phyloP scores from a whole-genome alignment of 2,888 invertebrate genomes.

The Myopa tessellatipennis region DNA sequence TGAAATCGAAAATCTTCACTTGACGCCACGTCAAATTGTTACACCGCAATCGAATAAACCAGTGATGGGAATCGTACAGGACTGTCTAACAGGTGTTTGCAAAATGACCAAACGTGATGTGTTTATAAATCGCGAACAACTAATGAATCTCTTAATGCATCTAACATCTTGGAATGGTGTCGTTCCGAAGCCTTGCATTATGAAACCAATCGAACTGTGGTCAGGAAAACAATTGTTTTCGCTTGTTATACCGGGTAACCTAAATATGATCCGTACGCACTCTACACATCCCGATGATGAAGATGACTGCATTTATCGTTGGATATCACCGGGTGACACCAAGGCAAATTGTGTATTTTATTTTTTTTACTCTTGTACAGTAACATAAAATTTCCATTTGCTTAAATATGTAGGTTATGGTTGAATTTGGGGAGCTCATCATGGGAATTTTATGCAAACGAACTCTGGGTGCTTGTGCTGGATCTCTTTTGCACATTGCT shows the following conservation, averaged over 20 bases:
- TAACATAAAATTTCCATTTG: neutral
- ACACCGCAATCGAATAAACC: slow-evolving; percentile 77
- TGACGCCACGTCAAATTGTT: slow-evolving; percentile 75
- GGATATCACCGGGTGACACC: slow-evolving; percentile 98
- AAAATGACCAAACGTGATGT: slow-evolving; percentile 98
- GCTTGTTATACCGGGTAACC: slow-evolving; percentile 89
- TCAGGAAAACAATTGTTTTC: slow-evolving; percentile 96
- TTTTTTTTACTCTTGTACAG: slow-evolving; percentile 42
- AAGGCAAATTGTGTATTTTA: slow-evolving; percentile 55
- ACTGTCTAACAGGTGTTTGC: slow-evolving; percentile 92
- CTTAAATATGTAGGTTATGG: slow-evolving; percentile 84
- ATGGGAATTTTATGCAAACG: slow-evolving; percentile 98
- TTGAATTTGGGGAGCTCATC: slow-evolving; percentile 94
- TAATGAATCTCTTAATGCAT: slow-evolving; percentile 98
- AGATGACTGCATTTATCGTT: slow-evolving; percentile 91
- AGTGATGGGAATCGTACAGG: slow-evolving; percentile 98
- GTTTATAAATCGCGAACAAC: slow-evolving; percentile 93
- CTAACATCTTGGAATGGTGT: slow-evolving; percentile 98
- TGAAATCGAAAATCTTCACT: slow-evolving; percentile 72
- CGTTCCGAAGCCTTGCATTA: slow-evolving; percentile 83
- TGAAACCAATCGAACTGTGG: slow-evolving; percentile 94
- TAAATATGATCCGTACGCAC: slow-evolving; percentile 95
- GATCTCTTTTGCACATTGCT: slow-evolving; percentile 94
- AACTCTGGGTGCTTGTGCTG: slow-evolving; percentile 92
- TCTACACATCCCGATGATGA: slow-evolving; percentile 98